These are phyloP conservation scores for Enteromius treurensis DNA, from an alignment of 2,797 vertebrate genomes.

Conservation along the genomic window DNA sequence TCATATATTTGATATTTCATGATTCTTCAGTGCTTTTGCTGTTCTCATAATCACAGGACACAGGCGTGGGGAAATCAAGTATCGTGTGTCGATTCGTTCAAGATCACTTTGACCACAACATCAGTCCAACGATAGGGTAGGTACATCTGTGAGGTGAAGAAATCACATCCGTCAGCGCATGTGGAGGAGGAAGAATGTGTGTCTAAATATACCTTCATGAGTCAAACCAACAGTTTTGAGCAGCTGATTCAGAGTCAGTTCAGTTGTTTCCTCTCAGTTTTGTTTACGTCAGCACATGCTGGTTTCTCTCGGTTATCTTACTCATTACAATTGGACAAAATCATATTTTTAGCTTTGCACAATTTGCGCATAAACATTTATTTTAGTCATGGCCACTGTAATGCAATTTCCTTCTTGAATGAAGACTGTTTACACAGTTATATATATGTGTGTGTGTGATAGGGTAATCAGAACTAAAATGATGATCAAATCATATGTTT, in stretches of 20 bases:
- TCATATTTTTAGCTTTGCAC: not conserved
- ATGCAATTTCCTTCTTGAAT: not conserved
- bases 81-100: constrained; percentile 97
- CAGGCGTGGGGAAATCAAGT: constrained; percentile 97
- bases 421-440: too few species aligned
- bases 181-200: constrained; percentile 26
- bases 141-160: constrained; percentile 56
- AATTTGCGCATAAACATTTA: not conserved
- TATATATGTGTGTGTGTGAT: not conserved
- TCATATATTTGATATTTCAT: not conserved
- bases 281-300: constrained; percentile 44
- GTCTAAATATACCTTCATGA: constrained; percentile 29
- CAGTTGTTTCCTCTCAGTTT: constrained; percentile 21
- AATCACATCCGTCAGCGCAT: not conserved
- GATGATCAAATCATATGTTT: not conserved
- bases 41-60: constrained; percentile 81
- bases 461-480: not conserved
- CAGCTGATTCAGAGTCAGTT: constrained; percentile 30
- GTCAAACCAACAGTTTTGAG: constrained; percentile 29
- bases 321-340: not conserved
- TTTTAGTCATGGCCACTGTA: not conserved
- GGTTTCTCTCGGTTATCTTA: not conserved
- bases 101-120: constrained; percentile 98
- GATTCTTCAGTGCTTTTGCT: not conserved
- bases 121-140: constrained; percentile 98